phyloP scores from a whole-genome alignment of 2,888 invertebrate genomes.

The Xanthostigma xanthostigma region DNA sequence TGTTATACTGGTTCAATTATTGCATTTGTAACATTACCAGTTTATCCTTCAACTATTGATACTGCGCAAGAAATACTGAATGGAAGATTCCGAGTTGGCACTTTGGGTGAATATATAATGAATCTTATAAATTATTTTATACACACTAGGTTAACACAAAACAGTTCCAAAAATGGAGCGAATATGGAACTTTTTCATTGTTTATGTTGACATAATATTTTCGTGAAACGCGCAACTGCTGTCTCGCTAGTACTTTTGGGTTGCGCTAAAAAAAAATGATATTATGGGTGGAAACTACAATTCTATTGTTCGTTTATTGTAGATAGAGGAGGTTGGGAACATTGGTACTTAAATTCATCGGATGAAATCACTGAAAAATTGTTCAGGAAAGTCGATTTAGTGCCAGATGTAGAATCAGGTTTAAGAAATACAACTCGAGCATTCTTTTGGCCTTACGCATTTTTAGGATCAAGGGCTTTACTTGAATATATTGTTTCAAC shows the following conservation, averaged over 20 bases:
- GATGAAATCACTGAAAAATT: constrained; percentile 45
- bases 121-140: neutral
- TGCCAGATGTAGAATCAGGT: constrained; percentile 49
- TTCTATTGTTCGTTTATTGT: constrained; percentile 10
- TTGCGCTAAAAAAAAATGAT: too few relatives aligned
- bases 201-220: too few relatives aligned
- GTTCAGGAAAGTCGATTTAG: constrained; percentile 49
- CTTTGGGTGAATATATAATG: constrained; percentile 38
- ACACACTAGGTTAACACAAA: neutral
- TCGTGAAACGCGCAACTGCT: too few relatives aligned
- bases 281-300: neutral
- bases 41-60: constrained; percentile 60
- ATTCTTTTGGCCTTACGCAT: constrained; percentile 66
- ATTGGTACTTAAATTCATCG: constrained; percentile 54
- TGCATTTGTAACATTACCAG: constrained; percentile 66
- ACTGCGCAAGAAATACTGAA: constrained; percentile 47
- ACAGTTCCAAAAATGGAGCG: too few relatives aligned
- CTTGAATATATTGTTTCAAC: constrained; percentile 57
- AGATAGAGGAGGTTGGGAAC: constrained; percentile 65
- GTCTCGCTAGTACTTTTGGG: too few relatives aligned
- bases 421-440: constrained; percentile 58
- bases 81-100: constrained; percentile 55
- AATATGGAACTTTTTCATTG: too few relatives aligned
- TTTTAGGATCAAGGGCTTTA: constrained; percentile 55
- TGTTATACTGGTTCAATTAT: constrained; percentile 76